These are phyloP conservation scores for Morone chrysops DNA, from an alignment of 2,113 vertebrate genomes.

Conservation along the genomic window DNA sequence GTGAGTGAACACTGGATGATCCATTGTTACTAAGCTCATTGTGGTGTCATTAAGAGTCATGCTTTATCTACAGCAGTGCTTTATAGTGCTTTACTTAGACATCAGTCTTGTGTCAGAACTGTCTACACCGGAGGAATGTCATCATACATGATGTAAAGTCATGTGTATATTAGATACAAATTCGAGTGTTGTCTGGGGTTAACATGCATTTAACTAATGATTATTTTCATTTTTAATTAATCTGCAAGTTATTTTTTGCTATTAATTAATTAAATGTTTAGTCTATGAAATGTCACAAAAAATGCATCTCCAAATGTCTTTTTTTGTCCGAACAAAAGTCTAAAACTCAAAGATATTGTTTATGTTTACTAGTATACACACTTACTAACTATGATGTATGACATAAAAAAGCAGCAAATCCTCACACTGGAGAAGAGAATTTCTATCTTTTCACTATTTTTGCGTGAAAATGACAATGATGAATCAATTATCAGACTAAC, in stretches of 20 bases:
- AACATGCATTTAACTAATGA: neutral
- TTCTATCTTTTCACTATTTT: neutral
- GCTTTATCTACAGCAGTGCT: conserved; percentile 11
- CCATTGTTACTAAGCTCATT: conserved; percentile 35
- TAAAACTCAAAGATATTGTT: neutral
- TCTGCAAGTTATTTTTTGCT: neutral
- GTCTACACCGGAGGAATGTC: conserved; percentile 8
- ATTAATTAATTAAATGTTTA: neutral
- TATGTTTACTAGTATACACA: too few species aligned
- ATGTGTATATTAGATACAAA: neutral
- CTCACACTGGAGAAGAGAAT: too few species aligned
- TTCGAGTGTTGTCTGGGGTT: neutral
- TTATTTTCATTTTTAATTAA: neutral
- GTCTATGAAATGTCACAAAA: neutral
- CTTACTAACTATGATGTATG: too few species aligned
- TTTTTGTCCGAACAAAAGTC: neutral
- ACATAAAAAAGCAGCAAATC: too few species aligned
- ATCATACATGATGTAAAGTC: too few species aligned
- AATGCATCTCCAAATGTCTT: too few species aligned
- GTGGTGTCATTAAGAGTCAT: conserved; percentile 28
- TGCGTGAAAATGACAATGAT: neutral
- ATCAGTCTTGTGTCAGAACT: conserved; percentile 36
- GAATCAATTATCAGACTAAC: neutral
- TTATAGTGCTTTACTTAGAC: neutral
- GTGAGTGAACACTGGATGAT: conserved; percentile 40